Conservation (phyloP, 2,113 vertebrate species). For the Columba livia region DNA sequence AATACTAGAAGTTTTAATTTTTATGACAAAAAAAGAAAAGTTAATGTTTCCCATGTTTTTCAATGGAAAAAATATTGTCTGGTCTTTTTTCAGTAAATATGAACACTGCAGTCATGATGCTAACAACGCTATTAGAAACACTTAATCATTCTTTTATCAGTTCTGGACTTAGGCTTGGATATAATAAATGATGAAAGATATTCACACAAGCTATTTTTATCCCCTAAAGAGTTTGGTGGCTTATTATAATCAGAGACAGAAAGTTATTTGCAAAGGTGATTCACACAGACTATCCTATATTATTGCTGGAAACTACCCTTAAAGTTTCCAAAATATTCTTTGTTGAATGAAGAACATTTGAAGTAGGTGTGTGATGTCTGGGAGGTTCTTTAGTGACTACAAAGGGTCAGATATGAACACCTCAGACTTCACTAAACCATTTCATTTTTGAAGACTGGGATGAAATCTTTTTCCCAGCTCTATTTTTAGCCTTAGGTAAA, state of each 20-base stretch:
- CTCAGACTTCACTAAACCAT: not conserved
- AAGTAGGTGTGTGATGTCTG: not conserved
- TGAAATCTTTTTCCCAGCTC: not conserved
- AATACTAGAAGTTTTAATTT: not conserved
- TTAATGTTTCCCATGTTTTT: not conserved
- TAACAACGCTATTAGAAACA: not conserved
- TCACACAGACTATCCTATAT: not conserved
- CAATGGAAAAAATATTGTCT: not conserved
- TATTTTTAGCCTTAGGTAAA: not conserved
- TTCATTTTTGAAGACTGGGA: not conserved
- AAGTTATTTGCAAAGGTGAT: not conserved
- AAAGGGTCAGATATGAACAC: not conserved
- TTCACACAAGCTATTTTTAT: not conserved
- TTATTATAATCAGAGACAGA: not conserved
- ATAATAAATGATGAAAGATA: not conserved
- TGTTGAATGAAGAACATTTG: not conserved
- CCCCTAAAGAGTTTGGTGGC: not conserved
- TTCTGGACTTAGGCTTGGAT: not conserved
- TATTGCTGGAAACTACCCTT: not conserved
- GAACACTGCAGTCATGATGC: not conserved
- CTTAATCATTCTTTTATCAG: not conserved
- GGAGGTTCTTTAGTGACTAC: not conserved
- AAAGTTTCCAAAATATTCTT: not conserved
- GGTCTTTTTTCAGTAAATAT: not conserved
- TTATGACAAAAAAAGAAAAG: not conserved